Evolutionary conservation across 2,113 vertebrate species (phyloP).

Genomic region (Rhinoderma darwinii): DNA sequence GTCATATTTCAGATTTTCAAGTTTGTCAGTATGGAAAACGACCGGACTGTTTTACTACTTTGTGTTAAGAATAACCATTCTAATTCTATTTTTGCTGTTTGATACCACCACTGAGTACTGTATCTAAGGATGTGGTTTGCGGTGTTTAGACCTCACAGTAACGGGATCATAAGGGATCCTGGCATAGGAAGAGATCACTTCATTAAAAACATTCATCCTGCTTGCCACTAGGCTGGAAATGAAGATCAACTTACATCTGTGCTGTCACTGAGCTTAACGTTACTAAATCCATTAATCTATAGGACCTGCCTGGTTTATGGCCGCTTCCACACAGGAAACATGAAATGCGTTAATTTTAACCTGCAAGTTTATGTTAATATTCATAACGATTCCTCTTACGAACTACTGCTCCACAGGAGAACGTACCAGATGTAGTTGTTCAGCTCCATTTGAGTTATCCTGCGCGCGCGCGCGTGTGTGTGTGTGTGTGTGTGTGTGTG

Average conservation of each 20-base stretch:
- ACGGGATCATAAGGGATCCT: not conserved
- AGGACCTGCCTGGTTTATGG: not conserved
- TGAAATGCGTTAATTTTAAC: not conserved
- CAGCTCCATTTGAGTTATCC: no score
- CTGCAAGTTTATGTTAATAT: not conserved
- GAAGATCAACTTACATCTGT: not conserved
- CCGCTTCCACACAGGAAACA: not conserved
- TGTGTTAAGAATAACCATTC: not conserved
- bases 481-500: no score
- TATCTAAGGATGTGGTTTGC: constrained; percentile 9
- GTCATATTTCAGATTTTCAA: constrained; percentile 27
- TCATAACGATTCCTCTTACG: not conserved
- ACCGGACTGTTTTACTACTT: not conserved
- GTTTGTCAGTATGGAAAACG: not conserved
- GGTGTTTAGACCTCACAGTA: not conserved
- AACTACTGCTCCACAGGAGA: not conserved
- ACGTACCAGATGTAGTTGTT: not conserved
- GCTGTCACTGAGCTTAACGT: not conserved
- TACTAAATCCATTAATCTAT: not conserved
- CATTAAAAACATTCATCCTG: not conserved
- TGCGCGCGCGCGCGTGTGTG: no score
- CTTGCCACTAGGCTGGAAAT: not conserved
- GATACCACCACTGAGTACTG: not conserved
- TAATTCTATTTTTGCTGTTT: not conserved
- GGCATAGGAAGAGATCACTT: no score